A percentile compares a stretch with the other conserved stretches of the same genome.
These are phyloP conservation scores for Chloropsis hardwickii DNA, from an alignment of 2,113 vertebrate species.

Conservation along the genomic window DNA sequence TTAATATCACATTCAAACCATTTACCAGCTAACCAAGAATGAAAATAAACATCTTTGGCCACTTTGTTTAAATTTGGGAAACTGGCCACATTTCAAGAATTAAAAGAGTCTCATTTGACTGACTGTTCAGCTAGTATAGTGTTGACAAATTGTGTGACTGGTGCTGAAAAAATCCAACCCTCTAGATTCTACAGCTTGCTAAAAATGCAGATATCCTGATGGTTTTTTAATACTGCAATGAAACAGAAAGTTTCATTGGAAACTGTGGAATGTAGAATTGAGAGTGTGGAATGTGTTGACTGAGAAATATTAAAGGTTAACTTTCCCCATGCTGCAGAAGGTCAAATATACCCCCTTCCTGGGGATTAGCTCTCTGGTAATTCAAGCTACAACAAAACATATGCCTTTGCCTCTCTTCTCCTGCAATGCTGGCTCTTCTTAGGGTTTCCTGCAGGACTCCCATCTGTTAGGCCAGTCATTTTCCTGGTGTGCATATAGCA, in stretches of 20 bases:
- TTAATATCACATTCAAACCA: background rate
- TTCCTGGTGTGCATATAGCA: conserved; percentile 17
- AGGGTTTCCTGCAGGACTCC: conserved; percentile 57
- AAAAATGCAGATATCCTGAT: background rate
- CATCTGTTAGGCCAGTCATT: conserved; percentile 59
- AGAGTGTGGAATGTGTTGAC: background rate
- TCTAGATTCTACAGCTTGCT: background rate
- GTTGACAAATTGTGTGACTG: background rate
- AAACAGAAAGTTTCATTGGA: background rate
- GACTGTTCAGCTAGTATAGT: background rate
- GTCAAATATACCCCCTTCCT: conserved; percentile 48
- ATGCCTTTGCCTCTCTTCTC: conserved; percentile 50
- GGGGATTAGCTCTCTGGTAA: conserved; percentile 35
- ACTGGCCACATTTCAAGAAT: background rate
- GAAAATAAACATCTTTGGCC: conserved; percentile 10
- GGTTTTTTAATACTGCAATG: background rate
- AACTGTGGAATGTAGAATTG: too few species aligned
- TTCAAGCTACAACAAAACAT: conserved; percentile 58
- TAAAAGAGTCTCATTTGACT: background rate
- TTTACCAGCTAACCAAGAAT: conserved; percentile 26
- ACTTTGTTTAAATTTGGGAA: conserved; percentile 6
- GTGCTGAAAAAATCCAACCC: background rate
- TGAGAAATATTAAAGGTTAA: conserved; percentile 55
- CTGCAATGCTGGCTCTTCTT: conserved; percentile 43
- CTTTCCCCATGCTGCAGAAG: conserved; percentile 29